These are phyloP conservation scores for Cranoglanis bouderius DNA, from an alignment of 2,113 vertebrate species.

Conservation along the genomic window DNA sequence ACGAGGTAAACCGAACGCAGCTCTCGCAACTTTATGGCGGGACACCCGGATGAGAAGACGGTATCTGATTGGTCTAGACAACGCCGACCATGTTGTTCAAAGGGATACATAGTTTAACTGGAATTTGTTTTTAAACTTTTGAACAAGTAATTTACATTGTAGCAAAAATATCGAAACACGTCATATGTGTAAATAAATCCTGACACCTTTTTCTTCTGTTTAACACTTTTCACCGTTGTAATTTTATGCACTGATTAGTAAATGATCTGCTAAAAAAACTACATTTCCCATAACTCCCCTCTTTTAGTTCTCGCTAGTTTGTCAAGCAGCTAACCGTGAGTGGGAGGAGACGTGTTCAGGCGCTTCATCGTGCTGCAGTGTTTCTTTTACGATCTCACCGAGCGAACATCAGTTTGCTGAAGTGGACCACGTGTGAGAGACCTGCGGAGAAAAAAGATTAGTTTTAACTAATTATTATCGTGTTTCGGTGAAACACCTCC, in stretches of 20 bases:
- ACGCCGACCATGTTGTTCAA: background rate
- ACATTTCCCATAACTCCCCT: background rate
- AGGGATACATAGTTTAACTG: background rate
- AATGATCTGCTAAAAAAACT: background rate
- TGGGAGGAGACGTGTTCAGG: constrained; percentile 8
- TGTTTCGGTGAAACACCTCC: constrained; percentile 18
- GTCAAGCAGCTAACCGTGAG: background rate
- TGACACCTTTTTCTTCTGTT: background rate
- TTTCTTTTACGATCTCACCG: background rate
- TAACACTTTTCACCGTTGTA: background rate
- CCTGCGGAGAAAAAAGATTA: background rate
- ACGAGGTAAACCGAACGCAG: background rate
- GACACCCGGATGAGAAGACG: background rate
- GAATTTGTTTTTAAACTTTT: background rate
- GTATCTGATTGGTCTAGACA: constrained; percentile 5
- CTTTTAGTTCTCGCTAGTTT: background rate
- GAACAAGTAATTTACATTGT: background rate
- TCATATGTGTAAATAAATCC: background rate
- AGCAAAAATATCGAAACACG: background rate
- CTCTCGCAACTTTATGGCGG: background rate
- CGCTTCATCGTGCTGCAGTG: background rate
- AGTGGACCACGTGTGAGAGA: constrained; percentile 17
- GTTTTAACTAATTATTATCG: background rate
- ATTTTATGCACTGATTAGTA: background rate
- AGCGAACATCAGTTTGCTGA: background rate